Percentiles rank a stretch among this genome's conserved stretches.
Evolutionary conservation across 1,140 invertebrate species (phyloP).

Genomic region (Alviniconcha marisindica): DNA sequence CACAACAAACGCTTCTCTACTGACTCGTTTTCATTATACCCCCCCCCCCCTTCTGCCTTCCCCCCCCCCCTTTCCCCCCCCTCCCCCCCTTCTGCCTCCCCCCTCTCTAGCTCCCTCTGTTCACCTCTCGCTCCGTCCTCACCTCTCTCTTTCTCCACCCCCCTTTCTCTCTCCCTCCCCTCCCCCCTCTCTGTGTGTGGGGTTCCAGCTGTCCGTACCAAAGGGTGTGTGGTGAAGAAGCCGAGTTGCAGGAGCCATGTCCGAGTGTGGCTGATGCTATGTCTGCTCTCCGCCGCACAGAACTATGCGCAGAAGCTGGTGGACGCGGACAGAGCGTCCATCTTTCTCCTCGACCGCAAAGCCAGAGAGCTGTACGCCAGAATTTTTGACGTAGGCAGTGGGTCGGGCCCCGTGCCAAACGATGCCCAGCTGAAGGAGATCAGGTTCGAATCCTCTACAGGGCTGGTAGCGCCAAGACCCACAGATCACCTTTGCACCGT

Average conservation of each 20-base stretch:
- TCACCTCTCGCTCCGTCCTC: too few species aligned
- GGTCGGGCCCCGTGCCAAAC: slow-evolving; percentile 23
- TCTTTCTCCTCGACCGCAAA: slow-evolving; percentile 84
- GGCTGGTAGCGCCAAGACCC: too few species aligned
- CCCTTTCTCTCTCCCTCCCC: too few species aligned
- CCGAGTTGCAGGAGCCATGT: too few species aligned
- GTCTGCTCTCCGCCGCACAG: slow-evolving; percentile 67
- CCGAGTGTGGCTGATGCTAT: too few species aligned
- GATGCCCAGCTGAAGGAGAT: slow-evolving; percentile 51
- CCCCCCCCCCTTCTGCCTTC: background rate
- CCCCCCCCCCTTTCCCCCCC: background rate
- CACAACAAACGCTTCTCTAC: too few species aligned
- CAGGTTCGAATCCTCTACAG: slow-evolving; percentile 42
- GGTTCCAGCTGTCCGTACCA: too few species aligned
- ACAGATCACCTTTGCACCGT: too few species aligned
- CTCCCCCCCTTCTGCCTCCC: background rate
- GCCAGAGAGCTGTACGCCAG: slow-evolving; percentile 86
- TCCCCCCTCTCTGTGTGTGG: too few species aligned
- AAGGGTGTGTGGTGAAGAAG: too few species aligned
- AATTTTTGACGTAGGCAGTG: slow-evolving; percentile 84
- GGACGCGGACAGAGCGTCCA: slow-evolving; percentile 86
- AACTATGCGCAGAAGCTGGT: slow-evolving; percentile 88
- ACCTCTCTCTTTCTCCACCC: too few species aligned
- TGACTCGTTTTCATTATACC: background rate
- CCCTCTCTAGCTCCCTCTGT: too few species aligned